phyloP scores from a whole-genome alignment of 2,797 vertebrate genomes.

The Gymnopithys bicolor region DNA sequence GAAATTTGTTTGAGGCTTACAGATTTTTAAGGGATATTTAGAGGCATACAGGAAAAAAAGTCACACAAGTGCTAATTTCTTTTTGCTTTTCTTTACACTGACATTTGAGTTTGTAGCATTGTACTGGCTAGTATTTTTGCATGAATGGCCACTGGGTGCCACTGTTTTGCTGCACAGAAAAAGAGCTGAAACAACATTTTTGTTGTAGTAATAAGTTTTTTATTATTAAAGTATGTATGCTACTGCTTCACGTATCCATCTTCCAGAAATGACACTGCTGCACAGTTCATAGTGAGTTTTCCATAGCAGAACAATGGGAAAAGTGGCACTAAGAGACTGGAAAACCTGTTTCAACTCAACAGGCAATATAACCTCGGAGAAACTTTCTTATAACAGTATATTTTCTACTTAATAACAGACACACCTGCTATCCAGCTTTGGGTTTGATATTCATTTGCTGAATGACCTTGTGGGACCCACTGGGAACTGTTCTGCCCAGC shows the following conservation, averaged over 20 bases:
- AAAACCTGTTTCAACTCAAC: constrained; percentile 28
- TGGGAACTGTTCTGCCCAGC: neutral
- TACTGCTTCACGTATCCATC: neutral
- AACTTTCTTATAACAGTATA: neutral
- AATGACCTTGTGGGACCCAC: neutral
- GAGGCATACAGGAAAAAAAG: neutral
- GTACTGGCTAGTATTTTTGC: constrained; percentile 24
- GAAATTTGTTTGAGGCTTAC: neutral
- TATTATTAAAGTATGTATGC: constrained; percentile 21
- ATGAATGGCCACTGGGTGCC: constrained; percentile 69
- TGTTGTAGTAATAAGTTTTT: constrained; percentile 20
- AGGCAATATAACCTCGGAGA: neutral
- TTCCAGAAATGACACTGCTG: constrained; percentile 5
- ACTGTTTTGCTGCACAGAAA: constrained; percentile 67
- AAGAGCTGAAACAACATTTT: constrained; percentile 68
- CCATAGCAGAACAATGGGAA: constrained; percentile 31
- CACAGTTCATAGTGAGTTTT: neutral
- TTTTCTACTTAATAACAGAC: constrained; percentile 20
- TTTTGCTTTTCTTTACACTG: neutral
- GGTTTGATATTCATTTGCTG: neutral
- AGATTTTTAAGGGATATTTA: neutral
- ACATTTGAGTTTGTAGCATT: neutral
- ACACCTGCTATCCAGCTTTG: neutral
- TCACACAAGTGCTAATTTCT: neutral
- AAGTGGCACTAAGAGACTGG: constrained; percentile 15